These are phyloP conservation scores for Atrina japonica DNA, from an alignment of 2,888 invertebrate genomes.

Conservation along the genomic window DNA sequence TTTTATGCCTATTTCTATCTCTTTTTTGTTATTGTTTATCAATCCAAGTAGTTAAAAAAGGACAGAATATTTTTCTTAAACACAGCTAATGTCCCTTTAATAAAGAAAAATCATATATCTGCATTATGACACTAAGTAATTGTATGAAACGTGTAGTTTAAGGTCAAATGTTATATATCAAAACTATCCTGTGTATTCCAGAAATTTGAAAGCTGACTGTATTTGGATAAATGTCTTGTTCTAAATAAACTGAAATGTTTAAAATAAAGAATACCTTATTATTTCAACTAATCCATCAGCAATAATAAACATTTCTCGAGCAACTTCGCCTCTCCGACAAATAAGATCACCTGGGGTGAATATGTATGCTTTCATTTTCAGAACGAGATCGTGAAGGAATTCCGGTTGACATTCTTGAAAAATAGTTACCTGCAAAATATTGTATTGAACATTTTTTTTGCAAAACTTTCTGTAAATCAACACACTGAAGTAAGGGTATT, in stretches of 20 bases:
- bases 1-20: too few species aligned
- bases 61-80: too few species aligned
- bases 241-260: slow-evolving; percentile 1
- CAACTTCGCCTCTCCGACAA: slow-evolving; percentile 96
- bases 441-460: too few species aligned
- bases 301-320: slow-evolving; percentile 98
- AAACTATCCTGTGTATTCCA: neutral
- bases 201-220: neutral
- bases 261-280: slow-evolving; percentile 83
- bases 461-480: too few species aligned
- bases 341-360: slow-evolving; percentile 98
- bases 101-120: too few species aligned
- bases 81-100: too few species aligned
- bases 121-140: too few species aligned
- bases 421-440: slow-evolving; percentile 91
- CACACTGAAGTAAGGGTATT: too few species aligned
- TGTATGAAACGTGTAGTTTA: too few species aligned
- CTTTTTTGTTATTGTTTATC: too few species aligned
- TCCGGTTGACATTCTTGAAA: slow-evolving; percentile 98
- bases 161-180: too few species aligned
- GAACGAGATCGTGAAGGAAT: slow-evolving; percentile 96
- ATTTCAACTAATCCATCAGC: slow-evolving; percentile 98
- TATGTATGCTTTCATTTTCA: slow-evolving; percentile 99
- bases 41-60: too few species aligned
- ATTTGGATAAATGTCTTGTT: neutral